Percentiles rank a stretch among this genome's conserved stretches.
Evolutionary conservation across 1,140 invertebrate genomes (phyloP).

Genomic region (Drosophila neocordata): DNA sequence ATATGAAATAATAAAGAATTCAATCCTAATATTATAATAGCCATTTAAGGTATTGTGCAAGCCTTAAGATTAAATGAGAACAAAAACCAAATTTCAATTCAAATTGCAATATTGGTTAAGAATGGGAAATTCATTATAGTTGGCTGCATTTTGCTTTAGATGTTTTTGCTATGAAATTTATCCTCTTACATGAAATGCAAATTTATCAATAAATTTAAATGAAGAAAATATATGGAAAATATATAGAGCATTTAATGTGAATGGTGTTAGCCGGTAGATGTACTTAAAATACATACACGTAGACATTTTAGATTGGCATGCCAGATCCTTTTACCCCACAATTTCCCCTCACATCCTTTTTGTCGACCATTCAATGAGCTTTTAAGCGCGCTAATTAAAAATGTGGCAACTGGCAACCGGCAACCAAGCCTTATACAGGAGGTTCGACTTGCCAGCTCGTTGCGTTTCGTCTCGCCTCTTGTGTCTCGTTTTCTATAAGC

Average conservation of each 20-base stretch:
- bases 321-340: slow-evolving; percentile 4
- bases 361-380: slow-evolving; percentile 71
- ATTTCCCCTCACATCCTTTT: slow-evolving; percentile 22
- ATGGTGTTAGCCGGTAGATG: background rate
- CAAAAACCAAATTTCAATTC: no score
- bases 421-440: slow-evolving; percentile 39
- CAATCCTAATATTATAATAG: no score
- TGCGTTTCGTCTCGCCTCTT: slow-evolving; percentile 29
- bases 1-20: no score
- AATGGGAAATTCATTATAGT: background rate
- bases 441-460: background rate
- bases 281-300: slow-evolving; percentile 8
- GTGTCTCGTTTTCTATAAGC: slow-evolving; percentile 65
- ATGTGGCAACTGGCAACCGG: slow-evolving; percentile 70
- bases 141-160: background rate
- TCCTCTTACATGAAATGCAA: background rate
- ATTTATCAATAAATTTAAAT: slow-evolving; percentile 4
- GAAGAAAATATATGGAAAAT: background rate
- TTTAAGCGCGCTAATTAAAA: slow-evolving; percentile 79
- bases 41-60: no score
- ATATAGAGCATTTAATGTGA: slow-evolving; percentile 7
- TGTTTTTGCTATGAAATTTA: background rate
- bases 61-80: no score
- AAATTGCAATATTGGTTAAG: no score
- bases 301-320: slow-evolving; percentile 10